phyloP scores from a whole-genome alignment of 2,888 invertebrate genomes.

The Lissonota sp. region DNA sequence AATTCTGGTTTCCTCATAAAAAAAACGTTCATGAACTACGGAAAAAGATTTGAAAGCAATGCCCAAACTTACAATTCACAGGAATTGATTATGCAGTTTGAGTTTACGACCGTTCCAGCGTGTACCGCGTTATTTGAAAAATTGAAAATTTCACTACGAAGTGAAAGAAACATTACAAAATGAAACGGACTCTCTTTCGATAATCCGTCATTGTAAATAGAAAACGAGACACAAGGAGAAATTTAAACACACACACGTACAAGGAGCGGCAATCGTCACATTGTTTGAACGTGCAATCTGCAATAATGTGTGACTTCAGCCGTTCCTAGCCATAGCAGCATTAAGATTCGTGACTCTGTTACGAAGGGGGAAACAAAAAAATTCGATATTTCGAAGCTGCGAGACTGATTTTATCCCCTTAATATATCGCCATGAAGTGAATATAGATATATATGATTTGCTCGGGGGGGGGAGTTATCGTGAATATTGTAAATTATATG shows the following conservation, averaged over 20 bases:
- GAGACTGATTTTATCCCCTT: conserved; percentile 79
- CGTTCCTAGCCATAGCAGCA: conserved; percentile 70
- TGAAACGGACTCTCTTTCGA: conserved; percentile 2
- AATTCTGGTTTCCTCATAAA: too few relatives aligned
- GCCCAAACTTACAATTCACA: too few relatives aligned
- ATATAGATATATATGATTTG: conserved; percentile 57
- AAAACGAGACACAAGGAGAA: conserved; percentile 20
- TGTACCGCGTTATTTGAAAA: too few relatives aligned
- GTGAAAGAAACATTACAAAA: not conserved
- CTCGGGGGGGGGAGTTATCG: conserved; percentile 68
- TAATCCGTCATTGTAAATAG: conserved; percentile 40
- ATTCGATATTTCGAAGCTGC: conserved; percentile 69
- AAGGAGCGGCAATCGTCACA: not conserved
- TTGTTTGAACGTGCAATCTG: conserved; percentile 32
- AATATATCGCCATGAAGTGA: conserved; percentile 73
- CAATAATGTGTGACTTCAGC: conserved; percentile 48
- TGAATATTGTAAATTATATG: conserved; percentile 77
- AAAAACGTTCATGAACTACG: too few relatives aligned
- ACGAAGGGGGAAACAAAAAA: conserved; percentile 56
- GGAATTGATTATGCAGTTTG: too few relatives aligned
- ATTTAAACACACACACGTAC: not conserved
- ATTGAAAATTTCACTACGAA: not conserved
- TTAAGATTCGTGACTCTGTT: conserved; percentile 38
- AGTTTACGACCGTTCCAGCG: too few relatives aligned
- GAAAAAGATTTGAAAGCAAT: too few relatives aligned